Evolutionary conservation across 2,888 invertebrate genomes (phyloP).

Genomic region (Euplagia quadripunctaria): DNA sequence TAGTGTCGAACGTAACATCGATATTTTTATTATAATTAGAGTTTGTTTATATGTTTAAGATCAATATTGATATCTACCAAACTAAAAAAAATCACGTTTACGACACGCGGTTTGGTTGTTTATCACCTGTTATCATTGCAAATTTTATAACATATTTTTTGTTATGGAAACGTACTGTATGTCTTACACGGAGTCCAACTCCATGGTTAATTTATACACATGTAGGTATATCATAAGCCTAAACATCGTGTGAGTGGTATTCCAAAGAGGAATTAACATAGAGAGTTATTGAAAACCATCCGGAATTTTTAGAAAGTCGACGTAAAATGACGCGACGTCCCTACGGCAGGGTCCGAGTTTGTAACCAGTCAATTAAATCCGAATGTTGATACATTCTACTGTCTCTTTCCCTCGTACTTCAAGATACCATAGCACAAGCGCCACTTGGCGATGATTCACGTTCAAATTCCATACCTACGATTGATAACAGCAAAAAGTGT

Average conservation of each 20-base stretch:
- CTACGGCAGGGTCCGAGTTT: constrained; percentile 83
- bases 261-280: constrained; percentile 72
- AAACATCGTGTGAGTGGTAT: constrained; percentile 55
- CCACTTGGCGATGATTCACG: constrained; percentile 86
- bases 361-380: constrained; percentile 86
- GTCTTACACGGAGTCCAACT: background rate
- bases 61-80: constrained; percentile 30
- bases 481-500: constrained; percentile 83
- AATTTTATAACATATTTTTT: constrained; percentile 2
- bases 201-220: constrained; percentile 32
- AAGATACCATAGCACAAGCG: constrained; percentile 79
- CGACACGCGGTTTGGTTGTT: constrained; percentile 31
- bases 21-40: constrained; percentile 57
- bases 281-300: constrained; percentile 72
- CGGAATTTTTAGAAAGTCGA: constrained; percentile 85
- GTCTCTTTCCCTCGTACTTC: constrained; percentile 79
- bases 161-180: background rate
- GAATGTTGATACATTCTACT: constrained; percentile 80
- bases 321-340: constrained; percentile 81
- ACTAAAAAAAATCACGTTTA: constrained; percentile 27
- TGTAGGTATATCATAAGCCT: constrained; percentile 31
- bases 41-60: constrained; percentile 52
- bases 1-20: constrained; percentile 66
- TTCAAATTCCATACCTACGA: constrained; percentile 84
- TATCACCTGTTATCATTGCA: constrained; percentile 19